Evolutionary conservation across 2,888 invertebrate genomes (phyloP).

Genomic region (Scotopteryx bipunctaria): DNA sequence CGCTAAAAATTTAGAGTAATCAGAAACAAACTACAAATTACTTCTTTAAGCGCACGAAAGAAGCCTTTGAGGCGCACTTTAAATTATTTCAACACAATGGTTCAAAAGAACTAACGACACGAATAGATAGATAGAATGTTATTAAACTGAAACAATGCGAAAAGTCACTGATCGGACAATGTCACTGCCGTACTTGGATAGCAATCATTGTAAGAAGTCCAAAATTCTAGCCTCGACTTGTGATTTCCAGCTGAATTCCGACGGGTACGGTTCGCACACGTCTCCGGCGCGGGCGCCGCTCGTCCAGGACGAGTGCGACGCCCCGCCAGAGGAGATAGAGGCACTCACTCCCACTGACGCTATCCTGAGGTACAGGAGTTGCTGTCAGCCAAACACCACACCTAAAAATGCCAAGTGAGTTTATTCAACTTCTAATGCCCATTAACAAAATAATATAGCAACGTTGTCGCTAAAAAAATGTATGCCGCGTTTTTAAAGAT

Average conservation of each 20-base stretch:
- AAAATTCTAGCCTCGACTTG: slow-evolving; percentile 20
- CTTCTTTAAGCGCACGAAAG: no score
- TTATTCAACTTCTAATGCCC: no score
- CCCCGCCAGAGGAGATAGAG: slow-evolving; percentile 87
- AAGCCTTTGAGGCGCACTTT: no score
- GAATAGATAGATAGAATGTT: no score
- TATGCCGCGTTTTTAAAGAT: no score
- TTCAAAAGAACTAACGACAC: no score
- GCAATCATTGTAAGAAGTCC: background rate
- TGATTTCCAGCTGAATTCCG: slow-evolving; percentile 89
- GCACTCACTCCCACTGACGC: slow-evolving; percentile 77
- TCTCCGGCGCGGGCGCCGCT: slow-evolving; percentile 92
- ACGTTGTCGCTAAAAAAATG: no score
- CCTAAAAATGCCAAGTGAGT: slow-evolving; percentile 97
- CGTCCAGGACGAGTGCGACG: slow-evolving; percentile 89
- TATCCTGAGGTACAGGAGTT: slow-evolving; percentile 67
- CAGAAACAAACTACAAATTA: no score
- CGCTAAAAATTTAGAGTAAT: no score
- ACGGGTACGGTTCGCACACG: slow-evolving; percentile 93
- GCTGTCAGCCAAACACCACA: slow-evolving; percentile 80
- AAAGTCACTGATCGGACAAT: background rate
- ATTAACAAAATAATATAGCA: no score
- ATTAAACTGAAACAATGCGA: no score
- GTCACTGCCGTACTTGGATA: background rate
- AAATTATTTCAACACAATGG: no score